Conservation (phyloP, 2,113 vertebrate genomes). For the Embiotoca jacksoni region DNA sequence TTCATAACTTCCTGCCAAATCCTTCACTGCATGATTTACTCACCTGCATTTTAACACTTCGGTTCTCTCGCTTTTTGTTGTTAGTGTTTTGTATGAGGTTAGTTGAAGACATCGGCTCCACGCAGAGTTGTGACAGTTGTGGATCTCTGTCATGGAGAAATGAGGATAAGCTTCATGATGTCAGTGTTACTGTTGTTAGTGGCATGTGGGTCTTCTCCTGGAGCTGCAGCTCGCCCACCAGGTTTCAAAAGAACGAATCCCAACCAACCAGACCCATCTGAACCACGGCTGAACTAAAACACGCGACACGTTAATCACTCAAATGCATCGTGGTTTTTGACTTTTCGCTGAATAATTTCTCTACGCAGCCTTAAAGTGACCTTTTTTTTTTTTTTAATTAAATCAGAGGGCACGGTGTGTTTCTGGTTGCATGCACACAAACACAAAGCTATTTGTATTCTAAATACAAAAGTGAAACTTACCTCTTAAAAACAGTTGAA, state of each 20-base stretch:
- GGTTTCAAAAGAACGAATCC: conserved; percentile 25
- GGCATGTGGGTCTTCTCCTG: conserved; percentile 18
- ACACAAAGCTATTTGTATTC: not conserved
- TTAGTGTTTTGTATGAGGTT: conserved; percentile 28
- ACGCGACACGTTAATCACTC: not conserved
- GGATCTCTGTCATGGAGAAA: conserved; percentile 9
- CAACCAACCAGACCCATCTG: not conserved
- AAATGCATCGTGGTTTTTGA: not conserved
- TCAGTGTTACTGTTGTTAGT: conserved; percentile 38
- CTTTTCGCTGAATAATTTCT: not conserved
- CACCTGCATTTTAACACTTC: conserved; percentile 59
- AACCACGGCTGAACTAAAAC: conserved; percentile 11
- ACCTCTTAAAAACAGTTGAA: not conserved
- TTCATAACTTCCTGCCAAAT: conserved; percentile 74
- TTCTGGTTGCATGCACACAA: conserved; percentile 14
- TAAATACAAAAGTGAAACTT: not conserved
- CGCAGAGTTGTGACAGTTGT: conserved; percentile 1
- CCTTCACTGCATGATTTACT: conserved; percentile 65
- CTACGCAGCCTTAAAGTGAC: not conserved
- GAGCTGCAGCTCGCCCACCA: conserved; percentile 7
- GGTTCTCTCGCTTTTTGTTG: conserved; percentile 45
- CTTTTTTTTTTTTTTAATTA: not conserved
- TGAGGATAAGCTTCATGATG: conserved; percentile 29
- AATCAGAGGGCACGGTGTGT: not conserved
- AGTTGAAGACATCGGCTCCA: conserved; percentile 16